Evolutionary conservation across 1,140 invertebrate genomes (phyloP), one percentile per base, ranked within the genome.

Genomic region (Penaeus chinensis): DNA sequence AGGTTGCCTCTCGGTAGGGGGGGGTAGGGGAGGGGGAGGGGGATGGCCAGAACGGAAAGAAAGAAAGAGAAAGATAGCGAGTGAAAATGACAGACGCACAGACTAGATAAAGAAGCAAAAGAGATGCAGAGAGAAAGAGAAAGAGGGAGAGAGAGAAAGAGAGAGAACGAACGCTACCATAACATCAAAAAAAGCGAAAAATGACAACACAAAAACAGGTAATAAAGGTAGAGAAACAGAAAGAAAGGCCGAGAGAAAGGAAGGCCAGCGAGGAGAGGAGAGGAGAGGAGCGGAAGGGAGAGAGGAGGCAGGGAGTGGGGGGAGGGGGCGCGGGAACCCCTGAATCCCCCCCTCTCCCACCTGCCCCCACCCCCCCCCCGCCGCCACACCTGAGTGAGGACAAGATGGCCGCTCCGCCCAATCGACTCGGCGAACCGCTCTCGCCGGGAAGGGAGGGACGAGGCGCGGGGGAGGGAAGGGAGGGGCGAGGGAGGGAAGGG

Each of bases 41-140:
- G 22, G 22, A n/a, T 24, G 61, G 77, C 54, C 27, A 60, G 77
- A 54, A 47, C 54, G 42, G 77, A 79, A 37, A 79, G 77, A 79
- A 27, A 79, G 79, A 24, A 24, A 66, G n/a, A 82, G 81, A 63
- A n/a, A 63, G 60, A 82, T 54, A 32, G 61, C 22, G 60, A 82
- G 62, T 13, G 61, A 18, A n/a, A 65, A 54, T 54, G 81, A 82
- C 18, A 61, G 47, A 61, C 42, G 47, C 7, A 27, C 10, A 61
- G 79, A 8, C 37, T 42, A 42, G 37, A 42, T 42, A 42, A 24
- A 61, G 11, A 22, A 81, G 3, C 27, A 32, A 22, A 11, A 61
- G n/a, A 61, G 8, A 54, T 1, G 54, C 13, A 77, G n/a, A 32
- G 22, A 37, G 27, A 76, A 27, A 16, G 16, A 37, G 74, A 76